Evolutionary conservation across 2,113 vertebrate genomes (phyloP).

Genomic region (Craseonycteris thonglongyai): DNA sequence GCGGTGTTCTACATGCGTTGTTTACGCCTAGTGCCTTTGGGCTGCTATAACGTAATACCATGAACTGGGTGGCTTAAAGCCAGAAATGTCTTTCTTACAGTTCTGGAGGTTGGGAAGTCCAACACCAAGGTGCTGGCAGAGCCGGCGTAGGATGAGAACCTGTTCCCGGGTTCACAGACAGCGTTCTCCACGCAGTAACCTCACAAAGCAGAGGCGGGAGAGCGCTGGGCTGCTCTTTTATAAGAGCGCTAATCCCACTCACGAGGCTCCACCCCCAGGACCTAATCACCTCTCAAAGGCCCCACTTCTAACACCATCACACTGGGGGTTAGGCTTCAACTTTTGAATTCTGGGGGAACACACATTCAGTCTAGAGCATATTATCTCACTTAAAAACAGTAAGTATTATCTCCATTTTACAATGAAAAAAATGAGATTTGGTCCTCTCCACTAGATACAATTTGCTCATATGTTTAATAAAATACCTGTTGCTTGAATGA

Average conservation of each 20-base stretch:
- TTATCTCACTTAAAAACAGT: not conserved
- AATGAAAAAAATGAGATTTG: not conserved
- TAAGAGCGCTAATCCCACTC: not conserved
- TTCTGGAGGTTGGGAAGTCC: not conserved
- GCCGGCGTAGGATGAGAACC: not conserved
- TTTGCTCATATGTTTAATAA: not conserved
- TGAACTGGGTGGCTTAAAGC: not conserved
- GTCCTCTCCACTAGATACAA: not conserved
- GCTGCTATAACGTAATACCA: not conserved
- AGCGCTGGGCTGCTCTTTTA: not conserved
- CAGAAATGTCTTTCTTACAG: not conserved
- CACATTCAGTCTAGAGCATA: not conserved
- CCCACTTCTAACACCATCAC: not conserved
- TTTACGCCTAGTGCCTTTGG: not conserved
- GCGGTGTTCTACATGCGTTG: not conserved
- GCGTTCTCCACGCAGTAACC: rapidly evolving
- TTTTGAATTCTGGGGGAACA: not conserved
- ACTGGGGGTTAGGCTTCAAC: not conserved
- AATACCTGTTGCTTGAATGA: not conserved
- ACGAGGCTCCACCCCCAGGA: not conserved
- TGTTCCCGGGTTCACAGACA: not conserved
- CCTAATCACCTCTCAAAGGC: not conserved
- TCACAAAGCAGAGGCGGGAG: not conserved
- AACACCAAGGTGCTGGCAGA: not conserved
- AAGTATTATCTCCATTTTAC: not conserved